Percentiles rank a stretch among this genome's conserved stretches.
These are phyloP conservation scores for Epinephelus awoara DNA, from an alignment of 2,797 vertebrate genomes.

Conservation along the genomic window DNA sequence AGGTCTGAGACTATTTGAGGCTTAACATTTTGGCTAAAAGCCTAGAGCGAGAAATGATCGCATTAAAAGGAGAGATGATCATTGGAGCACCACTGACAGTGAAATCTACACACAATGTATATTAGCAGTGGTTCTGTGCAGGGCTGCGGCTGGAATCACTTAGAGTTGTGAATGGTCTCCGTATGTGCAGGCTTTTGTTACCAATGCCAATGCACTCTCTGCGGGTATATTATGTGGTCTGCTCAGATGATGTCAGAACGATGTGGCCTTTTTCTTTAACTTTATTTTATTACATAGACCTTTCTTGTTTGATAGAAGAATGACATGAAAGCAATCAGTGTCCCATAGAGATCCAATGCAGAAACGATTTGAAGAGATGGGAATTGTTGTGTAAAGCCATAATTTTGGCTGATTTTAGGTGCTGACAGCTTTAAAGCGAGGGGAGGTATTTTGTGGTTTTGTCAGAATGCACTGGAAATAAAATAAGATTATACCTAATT, in stretches of 20 bases:
- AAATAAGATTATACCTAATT: slow-evolving; percentile 14
- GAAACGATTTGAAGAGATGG: neutral
- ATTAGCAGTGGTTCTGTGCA: slow-evolving; percentile 11
- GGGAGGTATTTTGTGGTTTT: neutral
- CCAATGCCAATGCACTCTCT: slow-evolving; percentile 16
- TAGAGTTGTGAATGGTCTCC: slow-evolving; percentile 59
- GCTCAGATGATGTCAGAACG: slow-evolving; percentile 25
- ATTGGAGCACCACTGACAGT: neutral
- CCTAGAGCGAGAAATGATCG: neutral
- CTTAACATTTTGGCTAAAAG: slow-evolving; percentile 3
- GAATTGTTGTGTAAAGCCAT: neutral
- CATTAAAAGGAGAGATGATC: slow-evolving; percentile 11
- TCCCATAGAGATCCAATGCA: neutral
- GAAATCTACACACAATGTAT: slow-evolving; percentile 2
- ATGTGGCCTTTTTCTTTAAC: neutral
- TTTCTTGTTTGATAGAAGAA: slow-evolving; percentile 7
- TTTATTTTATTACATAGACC: neutral
- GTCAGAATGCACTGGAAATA: neutral
- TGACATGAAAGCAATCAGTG: neutral
- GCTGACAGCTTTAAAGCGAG: slow-evolving; percentile 3
- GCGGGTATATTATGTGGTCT: slow-evolving; percentile 21
- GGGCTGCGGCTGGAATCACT: slow-evolving; percentile 57
- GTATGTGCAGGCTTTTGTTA: slow-evolving; percentile 53
- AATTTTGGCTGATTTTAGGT: neutral
- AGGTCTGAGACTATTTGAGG: neutral